phyloP scores from a whole-genome alignment of 2,888 invertebrate genomes.

The Heliconius charithonia region DNA sequence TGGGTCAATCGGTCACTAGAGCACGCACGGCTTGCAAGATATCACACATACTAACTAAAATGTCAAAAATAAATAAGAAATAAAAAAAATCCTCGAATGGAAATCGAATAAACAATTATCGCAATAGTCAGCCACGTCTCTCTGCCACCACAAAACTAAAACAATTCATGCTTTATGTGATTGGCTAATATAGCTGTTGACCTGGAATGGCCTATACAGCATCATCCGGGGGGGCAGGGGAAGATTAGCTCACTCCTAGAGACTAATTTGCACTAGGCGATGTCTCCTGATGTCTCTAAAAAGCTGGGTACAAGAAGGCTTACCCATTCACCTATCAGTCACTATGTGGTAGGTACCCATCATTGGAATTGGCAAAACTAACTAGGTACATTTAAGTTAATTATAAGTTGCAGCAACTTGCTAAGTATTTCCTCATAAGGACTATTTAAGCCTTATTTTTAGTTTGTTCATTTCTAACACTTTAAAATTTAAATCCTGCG shows the following conservation, averaged over 20 bases:
- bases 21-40: too few species aligned
- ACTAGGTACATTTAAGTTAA: constrained; percentile 11
- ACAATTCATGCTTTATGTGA: too few species aligned
- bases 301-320: not conserved
- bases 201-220: too few species aligned
- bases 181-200: too few species aligned
- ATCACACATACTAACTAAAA: too few species aligned
- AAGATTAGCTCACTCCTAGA: not conserved
- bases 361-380: not conserved
- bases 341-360: not conserved
- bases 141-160: too few species aligned
- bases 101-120: too few species aligned
- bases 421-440: not conserved
- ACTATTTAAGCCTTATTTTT: not conserved
- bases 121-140: too few species aligned
- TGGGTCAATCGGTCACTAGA: too few species aligned
- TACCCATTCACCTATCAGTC: constrained; percentile 34
- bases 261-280: constrained; percentile 4
- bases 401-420: constrained; percentile 10
- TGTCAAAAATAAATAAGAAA: too few species aligned
- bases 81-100: too few species aligned
- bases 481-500: too few species aligned
- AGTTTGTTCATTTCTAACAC: not conserved
- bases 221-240: not conserved
- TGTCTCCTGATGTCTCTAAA: not conserved